Percentiles rank a stretch among this genome's conserved stretches.
These are phyloP conservation scores for Steinernema feltiae DNA, from an alignment of 1,140 invertebrate species.

Conservation along the genomic window DNA sequence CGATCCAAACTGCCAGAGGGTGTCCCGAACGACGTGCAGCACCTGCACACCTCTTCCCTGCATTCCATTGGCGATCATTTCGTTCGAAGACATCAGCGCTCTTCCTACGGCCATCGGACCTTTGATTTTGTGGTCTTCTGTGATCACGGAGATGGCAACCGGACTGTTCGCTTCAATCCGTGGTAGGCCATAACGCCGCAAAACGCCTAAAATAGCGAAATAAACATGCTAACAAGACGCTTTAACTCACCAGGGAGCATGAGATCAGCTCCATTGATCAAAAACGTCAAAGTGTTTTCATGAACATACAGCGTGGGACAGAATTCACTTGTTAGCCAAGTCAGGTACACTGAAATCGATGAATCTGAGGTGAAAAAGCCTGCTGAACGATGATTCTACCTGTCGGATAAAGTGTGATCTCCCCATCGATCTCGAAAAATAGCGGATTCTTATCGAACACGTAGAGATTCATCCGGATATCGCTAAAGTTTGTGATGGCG, in stretches of 20 bases:
- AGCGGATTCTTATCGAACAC: conserved; percentile 33
- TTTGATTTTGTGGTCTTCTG: conserved; percentile 10
- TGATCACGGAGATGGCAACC: background rate
- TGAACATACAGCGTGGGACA: conserved; percentile 30
- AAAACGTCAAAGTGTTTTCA: conserved; percentile 23
- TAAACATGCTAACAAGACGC: too few relatives aligned
- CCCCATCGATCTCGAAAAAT: conserved; percentile 34
- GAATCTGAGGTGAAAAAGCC: too few relatives aligned
- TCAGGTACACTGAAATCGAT: conserved; percentile 32
- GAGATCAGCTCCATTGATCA: conserved; percentile 37
- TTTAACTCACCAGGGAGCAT: conserved; percentile 33
- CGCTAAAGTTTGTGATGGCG: conserved; percentile 25
- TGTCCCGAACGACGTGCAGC: conserved; percentile 27
- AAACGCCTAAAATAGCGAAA: background rate
- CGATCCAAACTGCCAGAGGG: conserved; percentile 1
- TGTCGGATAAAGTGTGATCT: conserved; percentile 8
- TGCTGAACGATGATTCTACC: too few relatives aligned
- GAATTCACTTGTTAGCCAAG: conserved; percentile 17
- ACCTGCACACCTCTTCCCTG: conserved; percentile 35
- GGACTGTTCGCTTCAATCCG: background rate
- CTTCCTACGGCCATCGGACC: conserved; percentile 32
- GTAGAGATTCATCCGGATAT: conserved; percentile 25
- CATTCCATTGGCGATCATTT: conserved; percentile 24
- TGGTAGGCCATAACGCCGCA: background rate
- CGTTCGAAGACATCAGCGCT: conserved; percentile 33